Evolutionary conservation across 2,113 vertebrate species (phyloP), one percentile per base, ranked within the genome.

Genomic region (Petrocephalus zakoni): DNA sequence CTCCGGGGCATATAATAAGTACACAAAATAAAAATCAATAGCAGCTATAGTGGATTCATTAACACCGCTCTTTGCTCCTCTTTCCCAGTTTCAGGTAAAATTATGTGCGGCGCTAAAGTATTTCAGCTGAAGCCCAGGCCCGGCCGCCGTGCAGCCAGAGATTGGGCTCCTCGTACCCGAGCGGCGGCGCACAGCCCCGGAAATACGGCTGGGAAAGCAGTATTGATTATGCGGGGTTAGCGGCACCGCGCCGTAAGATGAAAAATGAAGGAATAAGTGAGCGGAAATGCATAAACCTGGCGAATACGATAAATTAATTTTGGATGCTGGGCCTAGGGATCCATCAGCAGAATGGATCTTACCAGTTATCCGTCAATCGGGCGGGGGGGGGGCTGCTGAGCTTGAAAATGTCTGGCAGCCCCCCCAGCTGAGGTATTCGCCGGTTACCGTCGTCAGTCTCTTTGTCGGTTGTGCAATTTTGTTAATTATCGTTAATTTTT

Each of bases 291-390:
- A 64, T 37, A 87, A 94, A 95, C 95, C 84, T 86, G 49, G 51
- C 15, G 95, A 95, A 94, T 92, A 91, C 96, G 96, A 97, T 93
- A 97, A 96, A 97, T 96, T 95, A 96, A 94, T 94, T 94, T 97
- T 94, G 94, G 93, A 95, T 83, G 93, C 90, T 95, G 95, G 94
- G 96, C 96, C 95, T 95, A 94, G 95, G 96, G 96, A 97, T 96
- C 93, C 92, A 92, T 95, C 96, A 96, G 96, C 95, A 97, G 96
- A 98, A 97, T 97, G 96, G 97, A 97, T 98, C 97, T 96, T 95
- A 95, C 96, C 98, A 98, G 97, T 98, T 97, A 98, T 98, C 94
- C 94, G 96, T 95, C 97, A 98, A 97, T 99, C 97, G 97, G 96
- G 93, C 93, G 95, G 25, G 55, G 86, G 58, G 37, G 17, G 89